These are phyloP conservation scores for Sclerurus mexicanus DNA, from an alignment of 2,113 vertebrate genomes.

Conservation along the genomic window DNA sequence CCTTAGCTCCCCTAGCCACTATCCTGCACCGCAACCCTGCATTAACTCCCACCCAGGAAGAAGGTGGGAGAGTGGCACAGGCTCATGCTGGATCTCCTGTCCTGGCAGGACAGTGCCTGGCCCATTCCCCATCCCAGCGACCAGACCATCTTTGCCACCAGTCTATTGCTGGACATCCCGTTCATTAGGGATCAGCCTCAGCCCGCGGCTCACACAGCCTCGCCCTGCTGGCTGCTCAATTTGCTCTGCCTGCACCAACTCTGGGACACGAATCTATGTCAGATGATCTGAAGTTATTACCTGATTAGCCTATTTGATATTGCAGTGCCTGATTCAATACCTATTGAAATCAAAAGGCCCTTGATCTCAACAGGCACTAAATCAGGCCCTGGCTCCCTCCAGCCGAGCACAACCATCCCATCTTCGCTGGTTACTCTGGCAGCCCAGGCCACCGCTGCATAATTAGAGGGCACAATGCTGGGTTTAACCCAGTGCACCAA, in stretches of 20 bases:
- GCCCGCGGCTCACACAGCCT: background rate
- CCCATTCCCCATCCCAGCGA: background rate
- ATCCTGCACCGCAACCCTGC: background rate
- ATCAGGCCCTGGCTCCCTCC: conserved; percentile 19
- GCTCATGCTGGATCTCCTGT: background rate
- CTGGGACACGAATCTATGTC: background rate
- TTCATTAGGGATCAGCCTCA: background rate
- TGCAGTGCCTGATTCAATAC: conserved; percentile 38
- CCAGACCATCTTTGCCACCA: background rate
- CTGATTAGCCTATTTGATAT: conserved; percentile 55
- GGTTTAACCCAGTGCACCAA: conserved; percentile 40
- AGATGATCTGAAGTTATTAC: conserved; percentile 25
- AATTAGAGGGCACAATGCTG: conserved; percentile 48
- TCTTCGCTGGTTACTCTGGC: background rate
- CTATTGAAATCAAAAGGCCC: conserved; percentile 53
- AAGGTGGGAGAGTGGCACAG: background rate
- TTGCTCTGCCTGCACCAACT: background rate
- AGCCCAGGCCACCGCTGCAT: conserved; percentile 31
- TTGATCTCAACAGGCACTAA: conserved; percentile 53
- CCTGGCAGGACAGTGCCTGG: background rate
- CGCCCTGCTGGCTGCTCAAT: conserved; percentile 23
- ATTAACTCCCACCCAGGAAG: background rate
- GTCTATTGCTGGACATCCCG: background rate
- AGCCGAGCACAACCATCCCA: background rate
- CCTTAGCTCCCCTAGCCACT: background rate